Conservation (phyloP, 2,113 vertebrate species). For the Chamaetylas fuelleborni region DNA sequence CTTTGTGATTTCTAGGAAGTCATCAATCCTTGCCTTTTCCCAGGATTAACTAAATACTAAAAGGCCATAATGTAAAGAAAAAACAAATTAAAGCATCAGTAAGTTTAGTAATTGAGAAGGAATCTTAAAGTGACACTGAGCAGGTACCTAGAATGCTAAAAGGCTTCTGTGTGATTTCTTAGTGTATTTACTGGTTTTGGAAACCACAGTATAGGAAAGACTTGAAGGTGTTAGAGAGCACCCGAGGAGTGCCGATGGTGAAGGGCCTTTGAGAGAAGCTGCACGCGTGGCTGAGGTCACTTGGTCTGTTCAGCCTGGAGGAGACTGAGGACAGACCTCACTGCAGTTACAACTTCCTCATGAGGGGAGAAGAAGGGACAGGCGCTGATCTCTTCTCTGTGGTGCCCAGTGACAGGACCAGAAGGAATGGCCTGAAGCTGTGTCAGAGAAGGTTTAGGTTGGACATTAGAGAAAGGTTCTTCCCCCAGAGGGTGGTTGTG, state of each 20-base stretch:
- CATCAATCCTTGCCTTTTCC: background rate
- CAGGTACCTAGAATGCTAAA: background rate
- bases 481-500: background rate
- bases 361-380: background rate
- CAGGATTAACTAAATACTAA: background rate
- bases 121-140: background rate
- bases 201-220: background rate
- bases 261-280: background rate
- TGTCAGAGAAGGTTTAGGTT: background rate
- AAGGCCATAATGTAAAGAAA: background rate
- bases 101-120: background rate
- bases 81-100: background rate
- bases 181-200: background rate
- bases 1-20: background rate
- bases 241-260: background rate
- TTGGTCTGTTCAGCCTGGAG: background rate
- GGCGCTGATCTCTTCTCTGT: background rate
- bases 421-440: background rate
- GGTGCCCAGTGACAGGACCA: accelerated
- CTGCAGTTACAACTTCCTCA: accelerated
- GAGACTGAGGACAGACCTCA: background rate
- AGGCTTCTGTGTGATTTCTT: background rate
- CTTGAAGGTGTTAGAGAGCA: background rate
- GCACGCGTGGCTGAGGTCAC: too few relatives aligned
- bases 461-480: background rate